A percentile compares a stretch with the other conserved stretches of the same genome.
Evolutionary conservation across 1,140 invertebrate species (phyloP).

Genomic region (Papilio polytes): DNA sequence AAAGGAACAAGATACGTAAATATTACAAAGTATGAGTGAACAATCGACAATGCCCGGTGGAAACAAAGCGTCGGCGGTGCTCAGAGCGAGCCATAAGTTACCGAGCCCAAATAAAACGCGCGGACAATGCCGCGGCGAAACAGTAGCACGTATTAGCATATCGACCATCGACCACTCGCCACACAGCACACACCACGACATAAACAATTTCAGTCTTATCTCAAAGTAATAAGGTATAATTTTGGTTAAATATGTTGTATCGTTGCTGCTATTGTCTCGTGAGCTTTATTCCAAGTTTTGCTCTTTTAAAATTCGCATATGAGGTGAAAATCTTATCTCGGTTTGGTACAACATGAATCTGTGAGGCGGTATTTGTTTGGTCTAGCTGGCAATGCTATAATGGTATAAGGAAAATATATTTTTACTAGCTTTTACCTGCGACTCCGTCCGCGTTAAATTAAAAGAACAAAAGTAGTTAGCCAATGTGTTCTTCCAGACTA

Average conservation of each 20-base stretch:
- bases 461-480: too few relatives aligned
- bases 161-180: slow-evolving; percentile 58
- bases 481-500: too few relatives aligned
- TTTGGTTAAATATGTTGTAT: neutral
- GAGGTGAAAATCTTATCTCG: slow-evolving; percentile 38
- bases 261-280: slow-evolving; percentile 11
- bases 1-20: slow-evolving; percentile 47
- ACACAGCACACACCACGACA: slow-evolving; percentile 44
- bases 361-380: slow-evolving; percentile 9
- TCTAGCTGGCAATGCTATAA: neutral
- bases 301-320: slow-evolving; percentile 38
- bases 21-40: slow-evolving; percentile 56
- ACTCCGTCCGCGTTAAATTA: too few relatives aligned
- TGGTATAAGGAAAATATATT: neutral
- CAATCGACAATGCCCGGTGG: slow-evolving; percentile 59
- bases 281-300: slow-evolving; percentile 34
- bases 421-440: neutral
- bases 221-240: neutral
- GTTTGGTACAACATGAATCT: neutral
- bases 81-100: slow-evolving; percentile 63
- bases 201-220: slow-evolving; percentile 2
- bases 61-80: slow-evolving; percentile 47
- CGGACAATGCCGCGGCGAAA: slow-evolving; percentile 70
- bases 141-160: slow-evolving; percentile 74
- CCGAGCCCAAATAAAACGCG: slow-evolving; percentile 53